Evolutionary conservation across 64 coral and sea anemone species (phyloP).

Genomic region (Stichodactyla mertensii): DNA sequence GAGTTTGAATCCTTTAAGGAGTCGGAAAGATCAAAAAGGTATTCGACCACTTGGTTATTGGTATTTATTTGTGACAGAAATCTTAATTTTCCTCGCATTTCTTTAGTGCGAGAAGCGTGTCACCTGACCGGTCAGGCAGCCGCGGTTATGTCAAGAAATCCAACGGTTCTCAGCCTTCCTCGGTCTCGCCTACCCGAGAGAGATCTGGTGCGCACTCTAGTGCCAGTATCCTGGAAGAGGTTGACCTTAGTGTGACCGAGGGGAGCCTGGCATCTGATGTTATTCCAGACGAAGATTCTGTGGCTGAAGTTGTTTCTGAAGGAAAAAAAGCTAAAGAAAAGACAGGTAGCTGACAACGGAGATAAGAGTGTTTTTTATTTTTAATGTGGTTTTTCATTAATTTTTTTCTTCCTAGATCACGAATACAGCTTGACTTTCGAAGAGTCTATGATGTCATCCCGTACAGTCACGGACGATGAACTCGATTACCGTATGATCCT

Average conservation of each 20-base stretch:
- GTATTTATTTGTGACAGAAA: neutral
- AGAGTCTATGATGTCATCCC: constrained; percentile 84
- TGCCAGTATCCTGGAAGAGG: constrained; percentile 59
- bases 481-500: constrained; percentile 80
- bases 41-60: neutral
- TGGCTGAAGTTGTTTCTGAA: constrained; percentile 23
- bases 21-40: constrained; percentile 51
- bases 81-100: neutral
- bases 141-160: constrained; percentile 15
- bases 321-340: neutral
- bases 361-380: neutral
- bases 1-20: constrained; percentile 73
- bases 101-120: constrained; percentile 5
- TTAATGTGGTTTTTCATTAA: neutral
- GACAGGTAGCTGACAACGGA: neutral
- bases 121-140: constrained; percentile 21
- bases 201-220: constrained; percentile 29
- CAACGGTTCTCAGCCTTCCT: neutral
- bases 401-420: neutral
- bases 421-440: constrained; percentile 82
- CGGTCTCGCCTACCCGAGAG: constrained; percentile 22
- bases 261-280: constrained; percentile 64
- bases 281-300: constrained; percentile 57
- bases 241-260: constrained; percentile 78
- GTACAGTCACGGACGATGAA: constrained; percentile 87